Conservation (phyloP, 1,140 invertebrate species). For the Eueides isabella region DNA sequence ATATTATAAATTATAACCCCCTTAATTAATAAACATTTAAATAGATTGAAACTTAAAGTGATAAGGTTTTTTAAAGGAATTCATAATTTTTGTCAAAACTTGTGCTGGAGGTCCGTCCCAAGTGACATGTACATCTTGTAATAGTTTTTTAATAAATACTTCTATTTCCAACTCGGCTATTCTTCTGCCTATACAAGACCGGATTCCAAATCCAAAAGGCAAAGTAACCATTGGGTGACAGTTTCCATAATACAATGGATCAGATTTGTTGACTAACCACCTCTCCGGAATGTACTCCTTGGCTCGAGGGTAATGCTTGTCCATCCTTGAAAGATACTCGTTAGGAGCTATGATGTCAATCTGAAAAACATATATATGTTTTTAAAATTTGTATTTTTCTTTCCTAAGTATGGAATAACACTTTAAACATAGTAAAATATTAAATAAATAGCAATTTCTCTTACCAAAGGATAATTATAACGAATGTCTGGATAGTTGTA, state of each 20-base stretch:
- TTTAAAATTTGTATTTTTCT: no score
- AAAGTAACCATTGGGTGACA: conserved; percentile 83
- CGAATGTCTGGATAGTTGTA: no score
- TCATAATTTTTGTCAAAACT: conserved; percentile 55
- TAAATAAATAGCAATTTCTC: no score
- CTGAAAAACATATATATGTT: conserved; percentile 71
- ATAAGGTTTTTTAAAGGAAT: conserved; percentile 57
- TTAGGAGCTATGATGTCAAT: conserved; percentile 80
- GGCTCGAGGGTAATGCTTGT: conserved; percentile 80
- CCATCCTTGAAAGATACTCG: conserved; percentile 75
- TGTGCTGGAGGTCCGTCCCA: conserved; percentile 77
- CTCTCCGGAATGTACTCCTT: conserved; percentile 84
- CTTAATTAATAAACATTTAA: neutral
- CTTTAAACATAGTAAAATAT: no score
- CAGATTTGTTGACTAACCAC: conserved; percentile 80
- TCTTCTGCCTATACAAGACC: conserved; percentile 84
- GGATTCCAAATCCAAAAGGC: conserved; percentile 85
- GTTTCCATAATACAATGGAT: conserved; percentile 73
- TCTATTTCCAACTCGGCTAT: conserved; percentile 89
- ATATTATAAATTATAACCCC: conserved; percentile 38
- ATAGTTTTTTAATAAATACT: conserved; percentile 83
- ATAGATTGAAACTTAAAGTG: conserved; percentile 58
- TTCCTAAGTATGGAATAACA: no score
- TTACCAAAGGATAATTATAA: no score
- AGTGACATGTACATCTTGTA: conserved; percentile 79